A percentile compares a stretch with the other conserved stretches of the same genome.
Evolutionary conservation across 2,888 invertebrate genomes (phyloP).

Genomic region (Volucella bombylans): DNA sequence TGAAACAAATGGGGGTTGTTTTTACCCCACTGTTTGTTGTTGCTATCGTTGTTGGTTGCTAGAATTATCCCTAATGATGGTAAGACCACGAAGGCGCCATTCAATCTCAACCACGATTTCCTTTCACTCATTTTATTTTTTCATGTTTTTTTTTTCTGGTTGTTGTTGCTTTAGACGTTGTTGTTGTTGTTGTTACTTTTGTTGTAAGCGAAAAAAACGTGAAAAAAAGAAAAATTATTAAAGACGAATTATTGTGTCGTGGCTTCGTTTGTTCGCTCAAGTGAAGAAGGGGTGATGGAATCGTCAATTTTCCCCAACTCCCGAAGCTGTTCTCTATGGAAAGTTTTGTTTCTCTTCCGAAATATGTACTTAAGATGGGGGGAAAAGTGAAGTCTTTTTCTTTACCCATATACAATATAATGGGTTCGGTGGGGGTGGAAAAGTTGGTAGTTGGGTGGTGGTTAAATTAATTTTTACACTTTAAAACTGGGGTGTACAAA

Average conservation of each 20-base stretch:
- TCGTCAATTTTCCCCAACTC: constrained; percentile 18
- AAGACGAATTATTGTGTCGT: constrained; percentile 66
- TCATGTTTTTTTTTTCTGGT: constrained; percentile 13
- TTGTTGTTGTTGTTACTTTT: constrained; percentile 25
- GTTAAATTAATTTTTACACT: constrained; percentile 29
- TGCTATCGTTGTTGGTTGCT: constrained; percentile 62
- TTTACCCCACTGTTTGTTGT: constrained; percentile 61
- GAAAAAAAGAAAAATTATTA: constrained; percentile 59
- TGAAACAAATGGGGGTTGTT: constrained; percentile 61
- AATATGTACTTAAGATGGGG: background rate
- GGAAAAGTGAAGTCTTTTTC: constrained; percentile 17
- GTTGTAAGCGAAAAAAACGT: constrained; percentile 15
- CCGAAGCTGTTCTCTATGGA: constrained; percentile 9
- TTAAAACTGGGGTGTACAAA: constrained; percentile 28
- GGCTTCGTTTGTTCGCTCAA: constrained; percentile 65
- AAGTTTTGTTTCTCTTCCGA: constrained; percentile 54
- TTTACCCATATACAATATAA: constrained; percentile 43
- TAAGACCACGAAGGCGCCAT: constrained; percentile 73
- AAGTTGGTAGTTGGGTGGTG: constrained; percentile 16
- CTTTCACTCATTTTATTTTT: constrained; percentile 50
- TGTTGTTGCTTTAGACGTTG: constrained; percentile 2
- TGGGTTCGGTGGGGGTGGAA: constrained; percentile 14
- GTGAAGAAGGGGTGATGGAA: constrained; percentile 66
- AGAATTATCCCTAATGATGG: constrained; percentile 73
- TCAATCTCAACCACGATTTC: constrained; percentile 72